Percentiles rank a stretch among this genome's conserved stretches.
Evolutionary conservation across 2,113 vertebrate genomes (phyloP).

Genomic region (Campylomormyrus tamandua): DNA sequence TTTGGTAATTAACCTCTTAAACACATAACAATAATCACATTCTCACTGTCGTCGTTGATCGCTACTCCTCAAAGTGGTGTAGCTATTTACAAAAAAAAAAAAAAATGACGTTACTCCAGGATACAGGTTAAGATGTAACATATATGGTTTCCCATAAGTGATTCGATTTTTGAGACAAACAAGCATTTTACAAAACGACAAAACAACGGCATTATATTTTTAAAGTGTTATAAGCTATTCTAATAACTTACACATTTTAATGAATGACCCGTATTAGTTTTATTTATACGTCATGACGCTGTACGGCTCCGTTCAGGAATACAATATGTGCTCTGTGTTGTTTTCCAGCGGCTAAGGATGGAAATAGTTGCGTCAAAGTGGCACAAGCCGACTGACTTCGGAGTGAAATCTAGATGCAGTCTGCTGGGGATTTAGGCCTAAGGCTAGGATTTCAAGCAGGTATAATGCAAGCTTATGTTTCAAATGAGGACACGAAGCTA

Average conservation of each 20-base stretch:
- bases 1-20: not conserved
- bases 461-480: not conserved
- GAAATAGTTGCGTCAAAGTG: not conserved
- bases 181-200: not conserved
- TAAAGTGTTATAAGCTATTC: not conserved
- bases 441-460: not conserved
- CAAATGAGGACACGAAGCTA: not conserved
- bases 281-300: not conserved
- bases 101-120: too few relatives aligned
- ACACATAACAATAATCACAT: not conserved
- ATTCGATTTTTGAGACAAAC: not conserved
- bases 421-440: not conserved
- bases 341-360: not conserved
- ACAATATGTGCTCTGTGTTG: not conserved
- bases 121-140: not conserved
- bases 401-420: not conserved
- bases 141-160: not conserved
- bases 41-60: not conserved
- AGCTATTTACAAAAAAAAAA: not conserved
- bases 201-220: not conserved
- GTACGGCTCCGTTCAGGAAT: not conserved
- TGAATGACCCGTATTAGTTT: not conserved
- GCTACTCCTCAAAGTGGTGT: not conserved
- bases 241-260: not conserved
- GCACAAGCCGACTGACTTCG: not conserved